Percentiles rank a stretch among this genome's conserved stretches.
Evolutionary conservation across 2,113 vertebrate species (phyloP).

Genomic region (Hyperopisus bebe): DNA sequence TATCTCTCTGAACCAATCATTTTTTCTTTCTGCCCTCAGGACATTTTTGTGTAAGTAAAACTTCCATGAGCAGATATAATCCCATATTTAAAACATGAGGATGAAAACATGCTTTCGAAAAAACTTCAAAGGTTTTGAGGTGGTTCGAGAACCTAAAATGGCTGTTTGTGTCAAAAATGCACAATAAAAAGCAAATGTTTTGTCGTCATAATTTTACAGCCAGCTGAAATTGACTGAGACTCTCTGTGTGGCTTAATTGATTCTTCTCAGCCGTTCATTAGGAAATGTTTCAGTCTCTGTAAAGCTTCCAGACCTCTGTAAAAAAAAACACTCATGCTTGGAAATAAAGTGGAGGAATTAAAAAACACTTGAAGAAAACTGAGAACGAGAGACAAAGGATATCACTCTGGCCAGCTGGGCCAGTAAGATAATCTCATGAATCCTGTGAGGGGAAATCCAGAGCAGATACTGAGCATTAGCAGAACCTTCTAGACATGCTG

Average conservation of each 20-base stretch:
- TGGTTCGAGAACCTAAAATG: background rate
- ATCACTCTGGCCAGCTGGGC: background rate
- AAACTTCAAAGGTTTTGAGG: background rate
- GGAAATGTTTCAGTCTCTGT: constrained; percentile 11
- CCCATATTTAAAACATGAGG: background rate
- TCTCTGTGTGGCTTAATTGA: constrained; percentile 19
- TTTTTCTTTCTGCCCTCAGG: no score
- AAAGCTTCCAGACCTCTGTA: constrained; percentile 4
- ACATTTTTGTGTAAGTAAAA: no score
- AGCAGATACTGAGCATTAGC: background rate
- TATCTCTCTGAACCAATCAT: no score
- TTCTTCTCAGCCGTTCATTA: constrained; percentile 20
- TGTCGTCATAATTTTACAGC: background rate
- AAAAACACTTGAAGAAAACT: constrained; percentile 5
- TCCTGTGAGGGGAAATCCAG: background rate
- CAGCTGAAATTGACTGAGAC: background rate
- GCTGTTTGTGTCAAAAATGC: background rate
- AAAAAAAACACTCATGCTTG: constrained; percentile 2
- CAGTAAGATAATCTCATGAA: background rate
- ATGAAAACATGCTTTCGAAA: background rate
- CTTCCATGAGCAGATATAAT: background rate
- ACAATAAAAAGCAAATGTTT: background rate
- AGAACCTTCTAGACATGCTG: background rate
- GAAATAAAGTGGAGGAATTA: constrained; percentile 17
- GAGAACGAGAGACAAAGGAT: background rate